Percentiles rank a stretch among this genome's conserved stretches.
phyloP scores from a whole-genome alignment of 2,888 invertebrate genomes.

The Andrena bucephala region DNA sequence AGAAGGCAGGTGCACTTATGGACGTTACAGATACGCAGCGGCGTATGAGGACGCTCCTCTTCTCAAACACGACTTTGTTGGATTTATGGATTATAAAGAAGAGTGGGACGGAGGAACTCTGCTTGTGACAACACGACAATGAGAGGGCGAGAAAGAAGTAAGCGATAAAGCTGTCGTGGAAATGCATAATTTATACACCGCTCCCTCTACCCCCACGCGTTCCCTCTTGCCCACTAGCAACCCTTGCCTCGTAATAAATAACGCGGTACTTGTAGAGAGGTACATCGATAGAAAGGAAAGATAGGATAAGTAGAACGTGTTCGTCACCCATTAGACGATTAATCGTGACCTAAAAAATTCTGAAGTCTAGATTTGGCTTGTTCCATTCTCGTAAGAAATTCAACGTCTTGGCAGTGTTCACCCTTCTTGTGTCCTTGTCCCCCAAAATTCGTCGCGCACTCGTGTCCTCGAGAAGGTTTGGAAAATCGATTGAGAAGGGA shows the following conservation, averaged over 20 bases:
- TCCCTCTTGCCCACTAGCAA: conserved; percentile 47
- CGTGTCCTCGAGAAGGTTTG: not conserved
- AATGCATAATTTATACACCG: conserved; percentile 81
- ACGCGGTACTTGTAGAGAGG: conserved; percentile 61
- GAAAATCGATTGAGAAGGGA: not conserved
- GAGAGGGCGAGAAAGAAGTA: conserved; percentile 80
- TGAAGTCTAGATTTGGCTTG: conserved; percentile 54
- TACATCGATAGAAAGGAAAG: conserved; percentile 35
- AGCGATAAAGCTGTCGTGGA: conserved; percentile 79
- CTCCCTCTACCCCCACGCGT: conserved; percentile 35
- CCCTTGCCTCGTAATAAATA: conserved; percentile 74
- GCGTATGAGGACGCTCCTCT: conserved; percentile 23
- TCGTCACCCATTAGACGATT: conserved; percentile 57
- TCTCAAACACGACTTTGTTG: conserved; percentile 80
- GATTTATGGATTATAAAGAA: conserved; percentile 83
- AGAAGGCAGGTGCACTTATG: conserved; percentile 64
- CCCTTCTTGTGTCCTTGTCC: conserved; percentile 3
- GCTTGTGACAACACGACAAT: conserved; percentile 81
- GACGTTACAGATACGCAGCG: conserved; percentile 64
- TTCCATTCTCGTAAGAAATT: conserved; percentile 20
- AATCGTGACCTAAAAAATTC: conserved; percentile 61
- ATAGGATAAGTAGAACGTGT: conserved; percentile 40
- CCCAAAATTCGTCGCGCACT: conserved; percentile 12
- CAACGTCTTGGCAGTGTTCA: not conserved
- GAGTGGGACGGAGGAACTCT: conserved; percentile 73